Evolutionary conservation across 1,140 invertebrate species (phyloP).

Genomic region (Pteromalus puparum): DNA sequence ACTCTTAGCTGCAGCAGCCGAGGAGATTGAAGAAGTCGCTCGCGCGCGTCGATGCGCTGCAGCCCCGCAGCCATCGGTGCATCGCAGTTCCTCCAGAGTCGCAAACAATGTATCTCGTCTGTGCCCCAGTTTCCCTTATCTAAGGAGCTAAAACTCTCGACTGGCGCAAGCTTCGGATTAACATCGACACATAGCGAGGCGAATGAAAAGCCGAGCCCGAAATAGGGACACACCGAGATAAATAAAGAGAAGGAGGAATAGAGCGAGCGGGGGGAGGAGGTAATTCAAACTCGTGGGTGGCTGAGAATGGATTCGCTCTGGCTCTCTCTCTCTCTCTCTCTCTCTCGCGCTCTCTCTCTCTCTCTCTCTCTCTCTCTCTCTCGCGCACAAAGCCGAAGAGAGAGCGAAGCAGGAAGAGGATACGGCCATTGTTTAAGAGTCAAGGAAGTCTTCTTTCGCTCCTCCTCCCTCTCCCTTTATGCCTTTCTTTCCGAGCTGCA

Average conservation of each 20-base stretch:
- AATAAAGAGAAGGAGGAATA: conserved; percentile 13
- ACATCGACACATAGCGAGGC: conserved; percentile 23
- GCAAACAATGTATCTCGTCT: conserved; percentile 29
- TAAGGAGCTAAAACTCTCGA: not conserved
- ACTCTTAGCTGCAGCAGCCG: not conserved
- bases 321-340: not conserved
- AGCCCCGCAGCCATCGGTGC: not conserved
- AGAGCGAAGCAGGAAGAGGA: conserved; percentile 28
- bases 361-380: not conserved
- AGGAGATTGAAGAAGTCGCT: conserved; percentile 10
- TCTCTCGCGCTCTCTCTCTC: no score
- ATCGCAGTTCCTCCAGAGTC: not conserved
- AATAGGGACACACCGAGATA: conserved; percentile 8
- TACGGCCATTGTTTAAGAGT: conserved; percentile 46
- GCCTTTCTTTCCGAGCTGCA: not conserved
- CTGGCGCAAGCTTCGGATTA: conserved; percentile 14
- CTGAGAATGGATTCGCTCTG: conserved; percentile 17
- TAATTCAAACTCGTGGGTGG: conserved; percentile 40
- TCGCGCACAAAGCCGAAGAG: not conserved
- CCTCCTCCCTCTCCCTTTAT: not conserved
- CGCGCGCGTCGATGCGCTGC: not conserved
- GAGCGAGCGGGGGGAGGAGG: not conserved
- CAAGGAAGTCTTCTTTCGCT: conserved; percentile 42
- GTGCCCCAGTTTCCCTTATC: conserved; percentile 35
- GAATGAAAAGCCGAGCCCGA: conserved; percentile 22